Base-by-base conservation (phyloP, 2,888 invertebrate genomes). In the Pantelozetes paolii region DNA sequence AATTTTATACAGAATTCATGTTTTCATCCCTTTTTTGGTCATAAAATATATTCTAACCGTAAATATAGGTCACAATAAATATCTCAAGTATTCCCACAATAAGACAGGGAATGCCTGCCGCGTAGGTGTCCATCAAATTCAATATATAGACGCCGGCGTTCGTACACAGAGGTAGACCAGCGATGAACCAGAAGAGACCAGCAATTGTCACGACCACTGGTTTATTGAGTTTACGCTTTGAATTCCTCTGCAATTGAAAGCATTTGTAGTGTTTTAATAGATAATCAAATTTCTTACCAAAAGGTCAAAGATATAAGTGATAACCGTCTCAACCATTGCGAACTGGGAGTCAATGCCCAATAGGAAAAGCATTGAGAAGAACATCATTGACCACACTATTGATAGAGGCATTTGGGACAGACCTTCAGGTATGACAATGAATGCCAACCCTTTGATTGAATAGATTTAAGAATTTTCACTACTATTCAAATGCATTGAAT, bases 271-370 rank as follows among this genome's bases (percentile, higher is more conserved):
- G 42, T 28, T 18, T 3, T 15, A 1, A 32, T 59, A 11, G 2
- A n/a, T n/a, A n/a, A 18, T 18, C 2, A 13, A 18, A 1, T 28
- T 11, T 40, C 64, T 48, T 20, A 75, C 75, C 67, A 75, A 42
- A 18, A 62, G 71, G 48, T 78, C 78, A 67, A 78, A 78, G 3
- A 78, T 73, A 40, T 77, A 78, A 11, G 78, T 78, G 42, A 76
- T 76, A 32, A 78, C 75, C 1, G 78, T 78, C 57, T 78, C 78
- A 40, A 78, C 76, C 15, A 76, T 71, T 0, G 78, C 78, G 73
- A 78, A 78, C 76, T 78, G 76, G 40, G 76, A 76, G 54, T 78
- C 78, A 8, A 78, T 77, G 23, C 78, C 78, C 1, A 78, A 64
- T 9, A 77, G 75, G 28, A 78, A 78, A 0, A 78, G 70, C 78